Evolutionary conservation across 2,888 invertebrate species (phyloP), one percentile per base, ranked within the genome.

Genomic region (Microchrysa polita): DNA sequence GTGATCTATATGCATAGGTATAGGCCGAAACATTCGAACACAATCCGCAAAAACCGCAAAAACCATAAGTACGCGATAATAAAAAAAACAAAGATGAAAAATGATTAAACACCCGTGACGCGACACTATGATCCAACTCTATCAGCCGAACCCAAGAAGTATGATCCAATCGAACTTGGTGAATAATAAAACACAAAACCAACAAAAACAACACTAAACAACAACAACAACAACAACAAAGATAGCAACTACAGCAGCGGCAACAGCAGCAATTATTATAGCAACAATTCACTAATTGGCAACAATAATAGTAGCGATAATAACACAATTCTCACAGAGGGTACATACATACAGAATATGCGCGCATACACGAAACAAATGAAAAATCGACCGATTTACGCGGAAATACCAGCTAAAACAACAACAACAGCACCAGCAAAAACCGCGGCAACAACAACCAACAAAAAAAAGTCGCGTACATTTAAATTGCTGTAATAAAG

Each of bases 301-400:
- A 55, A 55, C 18, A 55, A 55, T 22, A 55, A 55, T 55, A 18
- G 22, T 10, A 52, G 18, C 52, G 18, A 55, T 20, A 55, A 55
- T 20, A 55, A 55, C 27, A 34, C 27, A 34, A 34, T 34, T 34
- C 27, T 34, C 27, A n/a, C n/a, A 34, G 27, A 7, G 27, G 27
- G n/a, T n/a, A n/a, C n/a, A n/a, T n/a, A n/a, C 53, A 53, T 18
- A 55, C 16, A 55, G 20, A 22, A 55, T 18, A 55, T 2, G 2
- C 55, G 14, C 27, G 27, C 27, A 34, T 34, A 34, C 7, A 34
- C 27, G 27, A 34, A 55, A 34, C 27, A 34, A 34, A 34, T 34
- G 27, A 34, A 34, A 34, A 34, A 34, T 7, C 27, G 27, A 34
- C 27, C 27, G 22, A 55, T 55, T 55, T 16, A 55, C 55, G 22